Evolutionary conservation across 2,113 vertebrate genomes (phyloP), one percentile per base, ranked within the genome.

Genomic region (Serilophus lunatus): DNA sequence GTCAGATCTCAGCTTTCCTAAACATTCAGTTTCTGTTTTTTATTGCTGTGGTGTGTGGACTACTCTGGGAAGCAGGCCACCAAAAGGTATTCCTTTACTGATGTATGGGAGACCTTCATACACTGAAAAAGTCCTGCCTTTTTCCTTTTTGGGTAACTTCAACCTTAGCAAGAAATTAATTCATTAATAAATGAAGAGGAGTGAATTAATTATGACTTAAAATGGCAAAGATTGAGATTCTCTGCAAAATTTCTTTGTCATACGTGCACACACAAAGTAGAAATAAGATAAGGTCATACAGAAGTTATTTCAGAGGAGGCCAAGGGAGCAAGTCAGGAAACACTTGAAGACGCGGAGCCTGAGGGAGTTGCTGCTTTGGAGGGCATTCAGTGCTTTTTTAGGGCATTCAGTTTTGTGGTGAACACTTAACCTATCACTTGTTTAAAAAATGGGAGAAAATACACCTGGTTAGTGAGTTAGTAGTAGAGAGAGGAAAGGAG

Each of bases 151-250:
- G 71, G 45, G n/a, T 61, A 95, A 49, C 38, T 74, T 81, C 44
- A 86, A 84, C 53, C 56, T 88, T 68, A 92, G 59, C 9, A 75
- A 93, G 74, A 95, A 91, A 96, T 91, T 75, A 91, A 60, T 84
- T 86, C 76, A 94, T 96, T 82, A 96, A 95, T 92, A 96, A 96
- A 66, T 89, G 80, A 95, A 74, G 40, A 88, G 20, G 38, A 68
- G 14, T 78, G 49, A 94, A 92, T 93, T 88, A 90, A 91, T 82
- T 77, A 88, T 81, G 63, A 90, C 63, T 25, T 50, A 51, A 72
- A 96, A 88, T 75, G 81, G 47, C 83, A 91, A 76, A 92, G 83
- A 80, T 54, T 80, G 63, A 92, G 56, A 84, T 82, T 68, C 49
- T 15, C 45, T 77, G 45, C 11, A 60, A 88, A 80, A 83, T 51